Conservation (phyloP, 2,888 invertebrate genomes). For the Acronicta alni region DNA sequence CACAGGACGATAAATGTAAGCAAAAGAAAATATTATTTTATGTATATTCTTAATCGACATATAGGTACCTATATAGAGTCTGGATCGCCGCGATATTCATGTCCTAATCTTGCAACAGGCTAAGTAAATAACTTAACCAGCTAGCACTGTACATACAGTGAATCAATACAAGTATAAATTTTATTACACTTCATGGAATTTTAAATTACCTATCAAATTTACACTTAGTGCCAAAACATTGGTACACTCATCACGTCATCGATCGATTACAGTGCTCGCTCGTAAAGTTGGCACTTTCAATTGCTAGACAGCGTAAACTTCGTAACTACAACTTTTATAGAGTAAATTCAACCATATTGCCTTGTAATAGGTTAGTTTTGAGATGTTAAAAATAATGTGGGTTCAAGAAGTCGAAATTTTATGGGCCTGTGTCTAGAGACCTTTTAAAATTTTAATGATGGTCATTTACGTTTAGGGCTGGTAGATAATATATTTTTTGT, state of each 20-base stretch:
- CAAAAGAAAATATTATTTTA: no score
- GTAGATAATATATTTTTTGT: no score
- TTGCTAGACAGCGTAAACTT: conserved; percentile 63
- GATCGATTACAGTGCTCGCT: conserved; percentile 71
- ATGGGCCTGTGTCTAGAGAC: conserved; percentile 42
- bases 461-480: conserved; percentile 30
- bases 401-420: conserved; percentile 38
- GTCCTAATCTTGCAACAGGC: no score
- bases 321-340: not conserved
- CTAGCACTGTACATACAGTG: conserved; percentile 3
- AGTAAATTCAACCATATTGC: conserved; percentile 26
- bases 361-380: not conserved
- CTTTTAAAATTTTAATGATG: conserved; percentile 44
- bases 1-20: no score
- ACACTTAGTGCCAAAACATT: conserved; percentile 57
- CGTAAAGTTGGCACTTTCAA: conserved; percentile 73
- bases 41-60: no score
- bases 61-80: no score
- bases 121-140: no score
- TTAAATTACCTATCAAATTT: conserved; percentile 59
- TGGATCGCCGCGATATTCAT: no score
- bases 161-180: conserved; percentile 26
- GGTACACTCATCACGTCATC: conserved; percentile 66
- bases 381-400: conserved; percentile 10
- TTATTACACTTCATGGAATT: conserved; percentile 50